These are phyloP conservation scores for Alexandromys fortis DNA, from an alignment of 2,113 vertebrate species.

Conservation along the genomic window DNA sequence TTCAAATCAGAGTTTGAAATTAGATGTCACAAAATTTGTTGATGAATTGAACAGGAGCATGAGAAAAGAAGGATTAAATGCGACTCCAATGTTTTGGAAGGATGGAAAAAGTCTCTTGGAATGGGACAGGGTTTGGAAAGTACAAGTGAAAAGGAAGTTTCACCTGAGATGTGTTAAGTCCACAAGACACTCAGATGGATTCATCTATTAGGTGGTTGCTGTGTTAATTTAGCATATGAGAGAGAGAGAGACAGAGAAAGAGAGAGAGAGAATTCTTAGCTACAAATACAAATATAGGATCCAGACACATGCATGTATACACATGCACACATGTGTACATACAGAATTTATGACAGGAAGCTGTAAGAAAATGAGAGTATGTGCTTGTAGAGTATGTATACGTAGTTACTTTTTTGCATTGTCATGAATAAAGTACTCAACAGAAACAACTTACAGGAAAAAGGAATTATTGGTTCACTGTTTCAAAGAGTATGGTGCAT, in stretches of 20 bases:
- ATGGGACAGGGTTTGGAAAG: not conserved
- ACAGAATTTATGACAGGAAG: not conserved
- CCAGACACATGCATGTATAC: not conserved
- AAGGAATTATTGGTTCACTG: not conserved
- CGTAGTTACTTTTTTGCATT: not conserved
- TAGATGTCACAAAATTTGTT: not conserved
- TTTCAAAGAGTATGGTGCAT: not conserved
- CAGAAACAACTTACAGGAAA: not conserved
- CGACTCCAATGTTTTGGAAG: not conserved
- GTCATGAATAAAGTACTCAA: not conserved
- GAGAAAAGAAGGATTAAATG: not conserved
- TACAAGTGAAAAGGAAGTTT: not conserved
- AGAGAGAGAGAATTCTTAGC: not conserved
- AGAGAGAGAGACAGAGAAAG: not conserved
- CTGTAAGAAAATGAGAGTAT: not conserved
- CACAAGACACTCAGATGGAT: not conserved
- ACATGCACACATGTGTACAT: not conserved
- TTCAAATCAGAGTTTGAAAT: not conserved
- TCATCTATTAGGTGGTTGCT: not conserved
- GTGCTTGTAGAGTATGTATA: not conserved
- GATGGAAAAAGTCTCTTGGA: not conserved
- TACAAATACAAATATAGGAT: slow-evolving; percentile 1
- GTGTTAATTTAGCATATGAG: not conserved
- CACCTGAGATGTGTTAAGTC: not conserved
- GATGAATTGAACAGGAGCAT: not conserved